These are phyloP conservation scores for Hexactinellida sp. DNA, from an alignment of 37 sponge, comb jelly and placozoan genomes.

Conservation along the genomic window DNA sequence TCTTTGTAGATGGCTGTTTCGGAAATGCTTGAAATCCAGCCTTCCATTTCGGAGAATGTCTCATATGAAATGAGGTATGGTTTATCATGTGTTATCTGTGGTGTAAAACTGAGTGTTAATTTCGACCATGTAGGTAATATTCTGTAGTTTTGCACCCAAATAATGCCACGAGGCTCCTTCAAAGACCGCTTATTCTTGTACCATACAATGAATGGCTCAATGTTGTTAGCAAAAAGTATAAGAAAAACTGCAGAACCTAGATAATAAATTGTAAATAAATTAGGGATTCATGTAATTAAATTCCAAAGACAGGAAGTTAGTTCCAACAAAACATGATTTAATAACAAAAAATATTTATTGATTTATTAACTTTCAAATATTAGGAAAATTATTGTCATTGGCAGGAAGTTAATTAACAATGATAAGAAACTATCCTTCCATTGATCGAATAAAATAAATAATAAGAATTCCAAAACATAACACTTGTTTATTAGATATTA, in stretches of 20 bases:
- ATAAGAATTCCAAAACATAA: no score
- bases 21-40: neutral
- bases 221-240: neutral
- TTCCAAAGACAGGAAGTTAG: neutral
- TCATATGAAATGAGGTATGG: neutral
- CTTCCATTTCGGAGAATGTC: neutral
- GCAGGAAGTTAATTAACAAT: no score
- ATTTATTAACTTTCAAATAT: no score
- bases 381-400: no score
- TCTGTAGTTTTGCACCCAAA: neutral
- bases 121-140: constrained; percentile 4
- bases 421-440: no score
- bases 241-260: neutral
- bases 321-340: no score
- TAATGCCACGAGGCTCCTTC: neutral
- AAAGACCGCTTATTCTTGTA: neutral
- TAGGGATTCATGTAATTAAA: neutral
- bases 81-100: neutral
- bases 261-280: neutral
- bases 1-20: neutral
- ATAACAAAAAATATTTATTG: no score
- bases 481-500: no score
- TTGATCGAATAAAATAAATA: no score
- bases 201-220: neutral
- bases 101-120: neutral